Evolutionary conservation across 1,140 invertebrate genomes (phyloP), one percentile per base, ranked within the genome.

Genomic region (Diabrotica undecimpunctata): DNA sequence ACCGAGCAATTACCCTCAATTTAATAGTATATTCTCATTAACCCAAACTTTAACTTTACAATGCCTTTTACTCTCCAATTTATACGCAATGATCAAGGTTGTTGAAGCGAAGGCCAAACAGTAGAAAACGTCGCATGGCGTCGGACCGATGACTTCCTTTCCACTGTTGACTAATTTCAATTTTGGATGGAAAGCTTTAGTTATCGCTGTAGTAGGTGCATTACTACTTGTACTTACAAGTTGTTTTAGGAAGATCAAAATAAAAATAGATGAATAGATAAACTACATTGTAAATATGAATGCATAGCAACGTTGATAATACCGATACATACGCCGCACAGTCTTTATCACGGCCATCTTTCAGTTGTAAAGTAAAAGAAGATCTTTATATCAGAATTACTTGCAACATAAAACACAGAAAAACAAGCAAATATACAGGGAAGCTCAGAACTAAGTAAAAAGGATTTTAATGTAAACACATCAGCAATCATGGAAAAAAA

Each of bases 11-110:
- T 73, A 73, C 71, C 72, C 25, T 25, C 70, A 67, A 73, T 70
- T 73, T 73, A 73, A 73, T 73, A 71, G 72, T 68, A 71, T 68
- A 71, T 73, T 73, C 70, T 73, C 72, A 73, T 73, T 73, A 73
- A 73, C 70, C 70, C 70, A 66, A 70, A 70, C 70, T 64, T 61
- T 69, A 72, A 72, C 68, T 71, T 69, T 71, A 68, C 70, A 68
- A 63, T 70, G 72, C 61, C 68, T 62, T 69, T 62, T 64, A 61
- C 65, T 67, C 70, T 66, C 61, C 66, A 72, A 73, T 72, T 72
- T 73, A 70, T 72, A 61, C 41, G 50, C n/a, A 61, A 61, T 52
- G 59, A 51, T 39, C 59, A 52, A n/a, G 59, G 36, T 59, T 52
- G 58, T 54, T 56, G 56, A 54, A 50, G 51, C 50, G 36, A 62